Base-by-base conservation (phyloP, 2,113 vertebrate genomes). In the Pterocles gutturalis region DNA sequence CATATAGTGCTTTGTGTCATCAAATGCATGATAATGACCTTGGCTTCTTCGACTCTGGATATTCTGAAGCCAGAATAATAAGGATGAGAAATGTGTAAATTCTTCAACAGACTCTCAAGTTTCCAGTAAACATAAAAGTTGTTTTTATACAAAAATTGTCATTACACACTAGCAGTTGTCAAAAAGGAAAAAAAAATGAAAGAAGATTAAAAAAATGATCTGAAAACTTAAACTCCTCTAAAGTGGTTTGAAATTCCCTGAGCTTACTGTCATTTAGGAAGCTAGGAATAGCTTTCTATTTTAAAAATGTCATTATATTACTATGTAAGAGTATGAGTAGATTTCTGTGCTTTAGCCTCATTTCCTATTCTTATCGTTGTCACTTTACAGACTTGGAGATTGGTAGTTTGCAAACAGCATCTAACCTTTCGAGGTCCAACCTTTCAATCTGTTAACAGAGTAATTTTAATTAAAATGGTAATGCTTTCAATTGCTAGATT, bases 401-500 rank as follows among this genome's bases (percentile, higher is more conserved):
- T 70, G 31, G 36, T 45, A 55, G n/a, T 45, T 73, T 89, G n/a
- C 69, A 87, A 90, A 79, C 24, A 60, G 12, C 41, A 83, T 51
- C 62, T 67, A 86, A 86, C 11, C 10, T 80, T 84, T 58, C 3
- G 12, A 87, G 21, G 46, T 73, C 83, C 57, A 78, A 57, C 10
- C 26, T 76, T 88, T 77, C 75, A 72, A 31, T 70, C 57, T 70
- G 33, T 77, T 81, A 95, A 89, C 10, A 48, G 31, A 70, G 31
- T 43, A 7, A 69, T 64, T 95, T 91, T 86, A 95, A 96, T 90
- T 95, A 78, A 93, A 93, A 91, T 87, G 45, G 7, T 51, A 88
- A 90, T 55, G 18, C 11, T 94, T 91, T 86, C 66, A 71, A 54
- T 75, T 92, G 21, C 31, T 57, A 57, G 13, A 55, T 15, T 79